Percentiles rank a stretch among this genome's conserved stretches.
Conservation (phyloP, 1,140 invertebrate species). For the Triops cancriformis region DNA sequence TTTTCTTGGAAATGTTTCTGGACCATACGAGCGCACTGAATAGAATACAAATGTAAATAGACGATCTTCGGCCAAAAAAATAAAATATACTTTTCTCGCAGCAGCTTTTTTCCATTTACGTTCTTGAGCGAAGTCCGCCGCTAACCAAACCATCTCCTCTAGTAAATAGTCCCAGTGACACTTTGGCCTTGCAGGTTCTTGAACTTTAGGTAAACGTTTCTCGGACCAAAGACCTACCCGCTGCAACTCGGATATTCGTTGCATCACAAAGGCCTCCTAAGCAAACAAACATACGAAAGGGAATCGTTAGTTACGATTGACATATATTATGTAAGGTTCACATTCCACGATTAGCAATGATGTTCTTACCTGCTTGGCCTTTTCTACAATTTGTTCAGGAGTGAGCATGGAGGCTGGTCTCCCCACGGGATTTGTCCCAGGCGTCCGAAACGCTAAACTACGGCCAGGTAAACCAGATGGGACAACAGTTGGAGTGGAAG, state of each 20-base stretch:
- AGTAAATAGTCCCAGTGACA: conserved; percentile 98
- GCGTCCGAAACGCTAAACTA: conserved; percentile 6
- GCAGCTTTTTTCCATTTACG: conserved; percentile 94
- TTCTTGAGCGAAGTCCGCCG: conserved; percentile 94
- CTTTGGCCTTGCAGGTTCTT: conserved; percentile 80
- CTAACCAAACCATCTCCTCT: conserved; percentile 98
- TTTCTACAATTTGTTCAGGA: conserved; percentile 74
- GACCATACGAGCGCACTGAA: conserved; percentile 60
- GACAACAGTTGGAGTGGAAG: background rate
- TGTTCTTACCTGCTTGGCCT: conserved; percentile 63
- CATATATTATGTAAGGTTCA: no score
- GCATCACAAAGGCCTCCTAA: conserved; percentile 82
- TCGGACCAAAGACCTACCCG: conserved; percentile 89
- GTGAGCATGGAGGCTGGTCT: conserved; percentile 26
- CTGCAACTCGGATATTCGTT: conserved; percentile 77
- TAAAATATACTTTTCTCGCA: conserved; percentile 66
- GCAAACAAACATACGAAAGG: background rate
- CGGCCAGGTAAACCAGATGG: background rate
- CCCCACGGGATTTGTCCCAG: conserved; percentile 17
- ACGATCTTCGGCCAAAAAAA: background rate
- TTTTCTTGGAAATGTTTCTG: conserved; percentile 95
- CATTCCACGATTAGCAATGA: no score
- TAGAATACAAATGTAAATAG: conserved; percentile 19
- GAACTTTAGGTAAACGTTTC: conserved; percentile 79
- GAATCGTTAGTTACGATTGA: background rate